Evolutionary conservation across 1,140 invertebrate genomes (phyloP).

Genomic region (Drosophila serrata): DNA sequence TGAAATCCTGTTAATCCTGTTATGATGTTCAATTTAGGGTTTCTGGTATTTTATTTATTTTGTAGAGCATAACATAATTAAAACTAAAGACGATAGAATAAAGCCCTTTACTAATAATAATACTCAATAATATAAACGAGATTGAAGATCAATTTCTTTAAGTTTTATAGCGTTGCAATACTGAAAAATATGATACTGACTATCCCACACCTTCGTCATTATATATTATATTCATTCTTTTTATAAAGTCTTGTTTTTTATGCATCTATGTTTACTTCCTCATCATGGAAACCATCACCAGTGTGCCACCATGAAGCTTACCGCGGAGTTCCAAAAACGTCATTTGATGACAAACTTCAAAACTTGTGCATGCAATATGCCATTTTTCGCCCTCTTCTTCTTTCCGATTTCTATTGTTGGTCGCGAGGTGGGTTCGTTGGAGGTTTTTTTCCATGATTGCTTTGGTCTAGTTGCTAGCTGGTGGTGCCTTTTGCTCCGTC

Average conservation of each 20-base stretch:
- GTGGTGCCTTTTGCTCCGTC: constrained; percentile 15
- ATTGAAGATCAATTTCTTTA: too few species aligned
- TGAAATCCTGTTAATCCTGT: too few species aligned
- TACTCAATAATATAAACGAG: too few species aligned
- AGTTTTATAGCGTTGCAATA: too few species aligned
- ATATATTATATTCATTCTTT: background rate
- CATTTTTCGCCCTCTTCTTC: constrained; percentile 36
- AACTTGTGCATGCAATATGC: constrained; percentile 74
- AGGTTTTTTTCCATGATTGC: constrained; percentile 72
- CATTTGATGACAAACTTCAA: constrained; percentile 83
- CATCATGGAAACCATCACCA: constrained; percentile 6
- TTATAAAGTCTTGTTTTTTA: background rate
- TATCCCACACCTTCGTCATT: background rate
- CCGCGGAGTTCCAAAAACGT: constrained; percentile 54
- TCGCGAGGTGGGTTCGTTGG: constrained; percentile 51
- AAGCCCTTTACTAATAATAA: too few species aligned
- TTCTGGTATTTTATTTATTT: too few species aligned
- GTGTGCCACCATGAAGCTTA: constrained; percentile 47
- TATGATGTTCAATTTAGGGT: too few species aligned
- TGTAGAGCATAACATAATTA: too few species aligned
- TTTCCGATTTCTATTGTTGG: constrained; percentile 52
- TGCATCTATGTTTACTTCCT: background rate
- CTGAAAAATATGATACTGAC: too few species aligned
- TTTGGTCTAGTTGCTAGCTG: constrained; percentile 53
- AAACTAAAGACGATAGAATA: too few species aligned